Conservation (phyloP, 2,113 vertebrate species). For the Sarotherodon lohbergeri region DNA sequence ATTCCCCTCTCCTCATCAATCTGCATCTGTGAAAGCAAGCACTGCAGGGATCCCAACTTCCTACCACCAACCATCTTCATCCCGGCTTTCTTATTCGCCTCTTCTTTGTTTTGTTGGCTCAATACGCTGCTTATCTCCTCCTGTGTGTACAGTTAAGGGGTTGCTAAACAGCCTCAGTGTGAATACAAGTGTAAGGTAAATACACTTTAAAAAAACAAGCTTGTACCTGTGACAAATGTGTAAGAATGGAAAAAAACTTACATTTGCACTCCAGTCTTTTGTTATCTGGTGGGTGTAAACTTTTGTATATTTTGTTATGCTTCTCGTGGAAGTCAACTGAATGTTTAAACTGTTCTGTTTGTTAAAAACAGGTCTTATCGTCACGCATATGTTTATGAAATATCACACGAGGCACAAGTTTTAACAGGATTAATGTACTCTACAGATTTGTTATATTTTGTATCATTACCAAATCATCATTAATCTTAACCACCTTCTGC, state of each 20-base stretch:
- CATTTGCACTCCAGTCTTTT: background rate
- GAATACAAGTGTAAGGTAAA: background rate
- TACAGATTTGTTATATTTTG: background rate
- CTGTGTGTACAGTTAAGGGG: slow-evolving; percentile 12
- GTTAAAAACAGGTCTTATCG: slow-evolving; percentile 37
- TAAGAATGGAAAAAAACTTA: background rate
- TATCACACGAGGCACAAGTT: background rate
- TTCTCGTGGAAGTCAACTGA: slow-evolving; percentile 62
- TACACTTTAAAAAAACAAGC: background rate
- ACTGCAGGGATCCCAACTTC: slow-evolving; percentile 29
- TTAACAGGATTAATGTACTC: slow-evolving; percentile 1
- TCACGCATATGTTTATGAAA: background rate
- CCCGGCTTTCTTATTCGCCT: background rate
- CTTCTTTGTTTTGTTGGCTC: slow-evolving; percentile 23
- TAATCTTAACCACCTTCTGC: background rate
- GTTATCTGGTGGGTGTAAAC: background rate
- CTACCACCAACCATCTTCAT: background rate
- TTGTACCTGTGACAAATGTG: background rate
- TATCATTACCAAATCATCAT: background rate
- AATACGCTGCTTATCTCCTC: slow-evolving; percentile 25
- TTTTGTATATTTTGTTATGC: slow-evolving; percentile 20
- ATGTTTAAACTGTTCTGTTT: slow-evolving; percentile 47
- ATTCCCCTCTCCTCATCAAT: slow-evolving; percentile 8
- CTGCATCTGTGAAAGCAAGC: slow-evolving; percentile 48
- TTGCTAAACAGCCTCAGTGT: background rate